Percentiles rank a stretch among this genome's conserved stretches.
phyloP scores from a whole-genome alignment of 2,888 invertebrate species.

The Acanthosepion esculentum region DNA sequence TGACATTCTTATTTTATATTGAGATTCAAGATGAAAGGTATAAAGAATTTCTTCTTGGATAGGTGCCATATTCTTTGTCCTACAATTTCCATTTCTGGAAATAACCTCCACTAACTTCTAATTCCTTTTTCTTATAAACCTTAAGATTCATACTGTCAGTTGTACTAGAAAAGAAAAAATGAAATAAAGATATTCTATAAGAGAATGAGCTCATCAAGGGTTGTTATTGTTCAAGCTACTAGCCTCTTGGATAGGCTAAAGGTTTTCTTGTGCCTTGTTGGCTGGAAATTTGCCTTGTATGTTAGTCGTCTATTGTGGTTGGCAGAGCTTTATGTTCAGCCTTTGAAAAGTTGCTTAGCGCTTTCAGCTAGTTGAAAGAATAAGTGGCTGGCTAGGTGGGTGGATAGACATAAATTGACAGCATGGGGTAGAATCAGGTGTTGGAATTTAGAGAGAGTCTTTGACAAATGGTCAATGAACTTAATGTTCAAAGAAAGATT shows the following conservation, averaged over 20 bases:
- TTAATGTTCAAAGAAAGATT: not conserved
- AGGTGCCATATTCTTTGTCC: not conserved
- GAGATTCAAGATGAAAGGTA: too few species aligned
- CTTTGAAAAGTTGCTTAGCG: not conserved
- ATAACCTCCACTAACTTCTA: not conserved
- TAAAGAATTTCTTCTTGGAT: too few species aligned
- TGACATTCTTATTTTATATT: not conserved
- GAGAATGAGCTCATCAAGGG: not conserved
- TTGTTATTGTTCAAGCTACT: not conserved
- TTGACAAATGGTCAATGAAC: not conserved
- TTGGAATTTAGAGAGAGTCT: not conserved
- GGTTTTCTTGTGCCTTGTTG: not conserved
- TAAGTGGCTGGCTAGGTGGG: not conserved
- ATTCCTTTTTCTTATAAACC: not conserved
- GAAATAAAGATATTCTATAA: not conserved
- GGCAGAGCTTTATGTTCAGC: not conserved
- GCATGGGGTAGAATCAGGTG: not conserved
- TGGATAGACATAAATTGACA: not conserved
- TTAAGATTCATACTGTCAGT: not conserved
- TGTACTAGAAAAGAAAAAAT: not conserved
- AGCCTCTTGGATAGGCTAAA: not conserved
- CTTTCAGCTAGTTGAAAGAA: not conserved
- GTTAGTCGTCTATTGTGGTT: not conserved
- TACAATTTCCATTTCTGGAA: not conserved
- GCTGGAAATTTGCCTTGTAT: not conserved